Evolutionary conservation across 2,113 vertebrate species (phyloP), one percentile per base, ranked within the genome.

Genomic region (Dasyornis broadbenti): DNA sequence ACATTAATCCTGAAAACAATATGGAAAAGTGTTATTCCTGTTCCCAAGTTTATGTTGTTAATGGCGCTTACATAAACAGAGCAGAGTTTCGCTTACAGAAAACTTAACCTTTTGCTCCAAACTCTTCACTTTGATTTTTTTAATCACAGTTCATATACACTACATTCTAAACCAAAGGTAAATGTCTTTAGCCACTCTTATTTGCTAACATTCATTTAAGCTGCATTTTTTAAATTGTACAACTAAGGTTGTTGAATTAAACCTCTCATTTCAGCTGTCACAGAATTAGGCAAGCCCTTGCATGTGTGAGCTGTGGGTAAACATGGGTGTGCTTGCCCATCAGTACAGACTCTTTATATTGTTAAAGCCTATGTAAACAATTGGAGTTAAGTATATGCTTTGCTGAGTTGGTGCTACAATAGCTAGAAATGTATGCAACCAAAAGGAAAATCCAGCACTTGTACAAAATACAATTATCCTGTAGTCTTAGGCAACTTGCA

Each of bases 41-140:
- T 94, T 92, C 81, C 78, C 84, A 73, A 94, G 80, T 94, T 96
- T 94, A 81, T 60, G 61, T 72, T 96, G 52, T 56, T 95, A 94
- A 93, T 54, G 82, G 76, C 15, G 8, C 82, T 96, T 96, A 88
- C 33, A 90, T 92, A 96, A 96, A 96, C 85, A 94, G 68, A 94
- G 72, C 85, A 83, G 56, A 0, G 5, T 87, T 96, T 81, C 7
- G 40, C 90, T 94, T 95, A 96, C 59, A 92, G 75, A 94, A 96
- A 88, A 96, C 90, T 91, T 94, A 95, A 95, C 90, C 90, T 95
- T 94, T 92, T 95, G 85, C 90, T 95, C 93, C 40, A 91, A 90
- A 91, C 30, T 63, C 68, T 88, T 89, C 77, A 64, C 77, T 94
- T 68, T 68, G 68, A 66, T 68, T 96, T 92, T 92, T 82, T 86